phyloP scores from a whole-genome alignment of 2,888 invertebrate genomes.

The Rhodophaea formosa region DNA sequence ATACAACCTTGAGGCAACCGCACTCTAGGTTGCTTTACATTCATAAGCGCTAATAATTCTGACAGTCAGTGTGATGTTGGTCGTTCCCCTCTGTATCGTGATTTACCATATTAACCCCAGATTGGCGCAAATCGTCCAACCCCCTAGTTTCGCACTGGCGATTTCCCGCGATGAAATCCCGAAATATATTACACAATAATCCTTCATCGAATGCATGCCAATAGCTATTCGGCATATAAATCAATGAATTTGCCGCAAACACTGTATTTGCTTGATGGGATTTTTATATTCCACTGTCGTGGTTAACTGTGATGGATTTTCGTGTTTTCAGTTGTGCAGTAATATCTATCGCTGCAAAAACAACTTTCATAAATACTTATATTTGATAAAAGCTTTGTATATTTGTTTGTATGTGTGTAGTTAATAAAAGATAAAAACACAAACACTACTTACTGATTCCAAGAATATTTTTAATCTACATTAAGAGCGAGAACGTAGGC shows the following conservation, averaged over 20 bases:
- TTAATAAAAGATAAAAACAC: too few relatives aligned
- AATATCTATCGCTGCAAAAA: neutral
- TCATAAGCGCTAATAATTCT: too few relatives aligned
- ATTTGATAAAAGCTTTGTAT: too few relatives aligned
- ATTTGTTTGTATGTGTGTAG: too few relatives aligned
- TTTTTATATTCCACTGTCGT: slow-evolving; percentile 16
- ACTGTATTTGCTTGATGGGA: slow-evolving; percentile 17
- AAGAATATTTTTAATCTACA: too few relatives aligned
- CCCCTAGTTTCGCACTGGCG: slow-evolving; percentile 6
- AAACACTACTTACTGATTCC: too few relatives aligned
- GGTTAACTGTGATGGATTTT: slow-evolving; percentile 17
- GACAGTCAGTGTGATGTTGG: too few relatives aligned
- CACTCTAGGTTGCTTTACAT: too few relatives aligned
- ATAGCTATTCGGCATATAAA: slow-evolving; percentile 19
- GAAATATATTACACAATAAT: slow-evolving; percentile 20
- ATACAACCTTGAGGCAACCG: too few relatives aligned
- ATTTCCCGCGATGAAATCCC: slow-evolving; percentile 15
- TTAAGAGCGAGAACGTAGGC: too few relatives aligned
- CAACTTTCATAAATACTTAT: neutral
- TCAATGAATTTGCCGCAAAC: slow-evolving; percentile 20
- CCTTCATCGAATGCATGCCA: slow-evolving; percentile 19
- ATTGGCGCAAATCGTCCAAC: slow-evolving; percentile 6
- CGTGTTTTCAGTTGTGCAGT: neutral
- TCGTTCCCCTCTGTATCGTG: neutral
- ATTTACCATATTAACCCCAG: neutral